Percentiles rank a stretch among this genome's conserved stretches.
phyloP scores from a whole-genome alignment of 2,888 invertebrate genomes.

The Keiferia lycopersicella region DNA sequence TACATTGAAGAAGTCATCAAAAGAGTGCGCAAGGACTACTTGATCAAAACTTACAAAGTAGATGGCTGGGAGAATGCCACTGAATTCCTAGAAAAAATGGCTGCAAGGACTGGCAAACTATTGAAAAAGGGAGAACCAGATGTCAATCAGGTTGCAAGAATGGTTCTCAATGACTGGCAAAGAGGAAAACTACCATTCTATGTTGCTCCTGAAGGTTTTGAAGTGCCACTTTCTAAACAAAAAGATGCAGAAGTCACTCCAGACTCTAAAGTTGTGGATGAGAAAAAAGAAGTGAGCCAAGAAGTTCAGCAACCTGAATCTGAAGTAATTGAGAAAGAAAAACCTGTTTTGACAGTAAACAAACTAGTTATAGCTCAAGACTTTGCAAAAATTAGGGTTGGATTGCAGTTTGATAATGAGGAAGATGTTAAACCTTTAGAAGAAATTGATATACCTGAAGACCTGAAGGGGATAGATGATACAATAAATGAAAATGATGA shows the following conservation, averaged over 20 bases:
- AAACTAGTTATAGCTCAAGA: slow-evolving; percentile 86
- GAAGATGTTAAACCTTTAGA: slow-evolving; percentile 84
- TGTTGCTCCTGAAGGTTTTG: slow-evolving; percentile 92
- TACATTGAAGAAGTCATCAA: slow-evolving; percentile 93
- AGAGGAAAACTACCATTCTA: slow-evolving; percentile 98
- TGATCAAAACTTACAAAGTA: slow-evolving; percentile 94
- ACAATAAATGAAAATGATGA: slow-evolving; percentile 52
- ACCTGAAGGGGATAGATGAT: slow-evolving; percentile 71
- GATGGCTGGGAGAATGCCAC: slow-evolving; percentile 89
- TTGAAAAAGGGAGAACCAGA: slow-evolving; percentile 99
- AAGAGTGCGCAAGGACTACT: slow-evolving; percentile 93
- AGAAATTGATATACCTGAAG: slow-evolving; percentile 67
- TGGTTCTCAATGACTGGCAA: slow-evolving; percentile 99
- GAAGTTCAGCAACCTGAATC: slow-evolving; percentile 54
- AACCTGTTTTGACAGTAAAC: slow-evolving; percentile 61
- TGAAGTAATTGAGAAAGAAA: slow-evolving; percentile 48
- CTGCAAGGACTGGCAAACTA: slow-evolving; percentile 92
- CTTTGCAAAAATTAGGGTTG: slow-evolving; percentile 90
- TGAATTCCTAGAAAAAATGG: slow-evolving; percentile 96
- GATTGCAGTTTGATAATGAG: slow-evolving; percentile 83
- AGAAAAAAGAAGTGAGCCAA: slow-evolving; percentile 48
- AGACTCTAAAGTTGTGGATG: slow-evolving; percentile 37
- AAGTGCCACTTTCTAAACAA: slow-evolving; percentile 82
- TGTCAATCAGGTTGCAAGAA: slow-evolving; percentile 91
- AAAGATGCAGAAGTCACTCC: slow-evolving; percentile 42